Percentiles rank a stretch among this genome's conserved stretches.
These are phyloP conservation scores for Doryteuthis pealeii DNA, from an alignment of 1,140 invertebrate species.

Conservation along the genomic window DNA sequence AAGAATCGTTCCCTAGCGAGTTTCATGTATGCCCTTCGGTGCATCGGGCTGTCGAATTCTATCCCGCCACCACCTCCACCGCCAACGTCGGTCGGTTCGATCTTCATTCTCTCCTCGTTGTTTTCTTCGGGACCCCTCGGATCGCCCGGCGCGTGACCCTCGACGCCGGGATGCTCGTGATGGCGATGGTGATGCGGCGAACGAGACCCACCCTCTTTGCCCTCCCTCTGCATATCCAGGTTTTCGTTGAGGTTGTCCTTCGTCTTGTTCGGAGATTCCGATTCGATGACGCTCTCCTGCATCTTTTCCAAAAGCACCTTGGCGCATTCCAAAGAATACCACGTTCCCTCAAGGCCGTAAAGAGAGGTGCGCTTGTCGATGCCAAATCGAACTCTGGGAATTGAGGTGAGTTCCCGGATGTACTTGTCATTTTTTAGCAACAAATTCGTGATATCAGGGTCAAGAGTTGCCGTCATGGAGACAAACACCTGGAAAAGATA, in stretches of 20 bases:
- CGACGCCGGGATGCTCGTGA: neutral
- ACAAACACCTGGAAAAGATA: neutral
- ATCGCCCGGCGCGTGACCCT: neutral
- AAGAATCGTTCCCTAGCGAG: neutral
- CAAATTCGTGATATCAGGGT: slow-evolving; percentile 2
- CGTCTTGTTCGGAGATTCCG: neutral
- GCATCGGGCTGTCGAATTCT: neutral
- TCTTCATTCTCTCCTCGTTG: neutral
- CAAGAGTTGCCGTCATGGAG: neutral
- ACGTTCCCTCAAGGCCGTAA: neutral
- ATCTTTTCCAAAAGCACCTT: neutral
- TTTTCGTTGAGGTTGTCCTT: neutral
- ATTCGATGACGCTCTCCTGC: neutral
- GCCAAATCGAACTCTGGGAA: neutral
- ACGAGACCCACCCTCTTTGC: neutral
- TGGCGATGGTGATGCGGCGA: too few species aligned
- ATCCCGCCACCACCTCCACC: neutral
- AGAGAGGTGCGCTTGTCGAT: neutral
- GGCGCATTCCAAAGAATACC: slow-evolving; percentile 1
- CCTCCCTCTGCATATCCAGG: neutral
- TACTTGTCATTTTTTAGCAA: neutral
- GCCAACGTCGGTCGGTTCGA: neutral
- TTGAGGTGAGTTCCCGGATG: neutral
- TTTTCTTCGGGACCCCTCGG: neutral
- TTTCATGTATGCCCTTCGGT: neutral